Percentiles rank a stretch among this genome's conserved stretches.
Conservation (phyloP, 2,888 invertebrate species). For the Epinotia bilunana region DNA sequence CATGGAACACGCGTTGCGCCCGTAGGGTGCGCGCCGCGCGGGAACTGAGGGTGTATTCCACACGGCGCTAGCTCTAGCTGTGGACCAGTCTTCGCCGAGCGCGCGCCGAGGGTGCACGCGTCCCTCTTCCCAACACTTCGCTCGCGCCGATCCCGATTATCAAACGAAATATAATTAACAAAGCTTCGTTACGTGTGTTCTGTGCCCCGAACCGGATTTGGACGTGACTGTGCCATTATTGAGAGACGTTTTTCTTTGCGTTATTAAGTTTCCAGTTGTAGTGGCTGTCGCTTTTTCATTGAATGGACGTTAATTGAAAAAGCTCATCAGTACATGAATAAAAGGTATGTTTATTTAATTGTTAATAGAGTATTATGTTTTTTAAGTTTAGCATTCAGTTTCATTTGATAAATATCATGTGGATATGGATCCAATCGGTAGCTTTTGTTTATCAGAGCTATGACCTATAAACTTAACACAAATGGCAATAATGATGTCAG, state of each 20-base stretch:
- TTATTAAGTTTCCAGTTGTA: constrained; percentile 46
- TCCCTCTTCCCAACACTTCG: constrained; percentile 55
- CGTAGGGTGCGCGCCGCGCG: constrained; percentile 77
- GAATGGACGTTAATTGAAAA: constrained; percentile 66
- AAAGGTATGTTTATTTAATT: constrained; percentile 62
- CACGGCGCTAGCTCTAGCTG: constrained; percentile 63
- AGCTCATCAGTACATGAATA: constrained; percentile 56
- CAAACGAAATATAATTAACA: constrained; percentile 69
- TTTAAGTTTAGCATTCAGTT: neutral
- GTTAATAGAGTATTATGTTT: neutral
- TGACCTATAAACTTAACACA: neutral
- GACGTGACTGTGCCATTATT: constrained; percentile 61
- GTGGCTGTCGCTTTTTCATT: constrained; percentile 49
- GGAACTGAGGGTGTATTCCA: constrained; percentile 79
- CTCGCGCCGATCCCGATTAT: constrained; percentile 71
- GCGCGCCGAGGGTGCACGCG: constrained; percentile 68
- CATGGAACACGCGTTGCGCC: constrained; percentile 78
- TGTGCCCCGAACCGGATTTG: constrained; percentile 75
- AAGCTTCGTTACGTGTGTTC: constrained; percentile 62
- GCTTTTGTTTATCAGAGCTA: constrained; percentile 1
- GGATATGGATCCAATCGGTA: neutral
- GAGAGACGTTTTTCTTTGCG: constrained; percentile 55
- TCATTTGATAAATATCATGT: neutral
- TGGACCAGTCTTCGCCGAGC: constrained; percentile 73
- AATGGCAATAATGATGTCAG: constrained; percentile 38